Evolutionary conservation across 2,113 vertebrate species (phyloP).

Genomic region (Rhodinocichla rosea): DNA sequence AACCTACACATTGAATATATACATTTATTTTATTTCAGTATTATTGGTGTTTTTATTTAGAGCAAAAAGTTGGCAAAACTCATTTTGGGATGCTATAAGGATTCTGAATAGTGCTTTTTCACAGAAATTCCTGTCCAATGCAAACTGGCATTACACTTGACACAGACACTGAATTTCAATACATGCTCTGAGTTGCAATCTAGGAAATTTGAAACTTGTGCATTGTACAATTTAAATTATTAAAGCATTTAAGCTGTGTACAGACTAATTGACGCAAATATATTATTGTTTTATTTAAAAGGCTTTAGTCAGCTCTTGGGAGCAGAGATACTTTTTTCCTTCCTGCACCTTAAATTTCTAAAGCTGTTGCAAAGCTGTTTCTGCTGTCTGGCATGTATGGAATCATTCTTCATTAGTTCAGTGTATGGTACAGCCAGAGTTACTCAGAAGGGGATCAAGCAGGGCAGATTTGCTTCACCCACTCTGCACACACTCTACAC

Average conservation of each 20-base stretch:
- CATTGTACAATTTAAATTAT: not conserved
- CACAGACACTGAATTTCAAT: not conserved
- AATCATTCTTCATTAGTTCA: not conserved
- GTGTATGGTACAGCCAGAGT: not conserved
- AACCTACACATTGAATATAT: not conserved
- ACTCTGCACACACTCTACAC: not conserved
- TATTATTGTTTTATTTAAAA: not conserved
- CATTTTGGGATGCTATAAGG: not conserved
- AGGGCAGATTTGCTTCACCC: not conserved
- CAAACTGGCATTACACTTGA: not conserved
- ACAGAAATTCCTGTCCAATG: not conserved
- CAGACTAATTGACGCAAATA: not conserved
- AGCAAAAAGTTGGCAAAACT: not conserved
- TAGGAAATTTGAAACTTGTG: not conserved
- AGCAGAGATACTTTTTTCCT: not conserved
- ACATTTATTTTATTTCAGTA: not conserved
- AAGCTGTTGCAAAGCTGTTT: not conserved
- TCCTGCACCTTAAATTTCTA: not conserved
- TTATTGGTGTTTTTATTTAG: not conserved
- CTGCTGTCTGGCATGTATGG: fast-evolving
- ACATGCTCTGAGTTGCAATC: fast-evolving
- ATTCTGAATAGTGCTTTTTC: not conserved
- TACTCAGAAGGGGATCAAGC: not conserved
- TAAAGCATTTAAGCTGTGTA: not conserved
- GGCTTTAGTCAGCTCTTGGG: not conserved